Evolutionary conservation across 2,113 vertebrate genomes (phyloP), one percentile per base, ranked within the genome.

Genomic region (Nansenia antarctica): DNA sequence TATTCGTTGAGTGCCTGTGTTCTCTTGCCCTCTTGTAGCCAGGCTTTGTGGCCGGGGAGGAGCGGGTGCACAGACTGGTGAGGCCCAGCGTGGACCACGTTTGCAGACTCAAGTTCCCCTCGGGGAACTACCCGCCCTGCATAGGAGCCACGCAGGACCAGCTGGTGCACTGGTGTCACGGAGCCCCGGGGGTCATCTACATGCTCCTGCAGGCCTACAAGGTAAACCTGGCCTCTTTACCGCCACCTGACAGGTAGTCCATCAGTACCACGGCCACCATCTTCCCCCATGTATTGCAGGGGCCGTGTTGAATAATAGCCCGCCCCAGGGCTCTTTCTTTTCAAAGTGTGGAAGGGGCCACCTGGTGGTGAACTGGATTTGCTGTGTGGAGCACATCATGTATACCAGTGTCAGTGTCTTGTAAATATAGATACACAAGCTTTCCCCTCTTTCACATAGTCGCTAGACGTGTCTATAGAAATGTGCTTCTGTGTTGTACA

Each of bases 91-190:
- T 99, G 24, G 95, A 99, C 82, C 94, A 94, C 0, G 90, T 99
- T 65, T 94, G 94, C 81, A 92, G 90, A 15, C 93, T 98, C 11
- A 95, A 92, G 80, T 95, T 96, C 70, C 93, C 94, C 0, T 91
- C 96, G 0, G 97, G 97, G 65, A 98, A 99, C 83, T 99, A 93
- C 82, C 96, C 98, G 1, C 92, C 98, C 0, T 98, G 96, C 76
- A 73, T 98, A 1, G 91, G 92, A 0, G 97, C 98, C 29, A 87
- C 78, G 14, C 91, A 94, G n/a, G 97, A 99, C 82, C 90, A 95
- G 2, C 94, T 99, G 12, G 91, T 98, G 20, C 98, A 99, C 72
- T 99, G 98, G 98, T 99, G 98, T 82, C 98, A 99, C 0, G 98
- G 98, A 0, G 89, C 97, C 2, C 95, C 98, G 0, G 98, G 98